phyloP scores from a whole-genome alignment of 2,797 vertebrate species.

The Tarsius wallacei region DNA sequence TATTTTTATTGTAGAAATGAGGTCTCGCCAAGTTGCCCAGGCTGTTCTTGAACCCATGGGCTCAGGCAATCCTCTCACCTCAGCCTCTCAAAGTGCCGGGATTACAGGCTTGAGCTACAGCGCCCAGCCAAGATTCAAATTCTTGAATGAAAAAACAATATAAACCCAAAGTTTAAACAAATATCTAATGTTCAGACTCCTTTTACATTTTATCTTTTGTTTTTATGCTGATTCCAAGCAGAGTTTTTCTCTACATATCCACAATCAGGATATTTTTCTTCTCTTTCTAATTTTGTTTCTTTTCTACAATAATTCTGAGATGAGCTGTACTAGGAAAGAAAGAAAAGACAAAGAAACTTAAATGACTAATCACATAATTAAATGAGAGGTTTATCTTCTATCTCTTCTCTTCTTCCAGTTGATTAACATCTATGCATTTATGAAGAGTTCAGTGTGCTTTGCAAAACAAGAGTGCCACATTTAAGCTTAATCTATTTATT shows the following conservation, averaged over 20 bases:
- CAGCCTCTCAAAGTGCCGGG: no score
- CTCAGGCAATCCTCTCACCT: no score
- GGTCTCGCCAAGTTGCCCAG: no score
- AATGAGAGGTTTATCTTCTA: conserved; percentile 50
- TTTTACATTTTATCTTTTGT: conserved; percentile 46
- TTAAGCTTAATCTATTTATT: conserved; percentile 7
- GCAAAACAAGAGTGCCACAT: neutral
- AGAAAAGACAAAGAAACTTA: conserved; percentile 67
- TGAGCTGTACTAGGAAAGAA: conserved; percentile 58
- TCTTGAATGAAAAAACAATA: neutral
- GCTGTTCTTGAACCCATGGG: no score
- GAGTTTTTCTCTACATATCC: neutral
- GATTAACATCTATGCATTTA: neutral
- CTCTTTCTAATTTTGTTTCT: conserved; percentile 56
- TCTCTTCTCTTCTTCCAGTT: neutral
- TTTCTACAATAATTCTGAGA: conserved; percentile 66
- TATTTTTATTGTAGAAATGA: no score
- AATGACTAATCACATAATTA: conserved; percentile 49
- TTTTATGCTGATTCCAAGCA: conserved; percentile 33
- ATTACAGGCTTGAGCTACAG: no score
- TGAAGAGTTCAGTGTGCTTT: conserved; percentile 9
- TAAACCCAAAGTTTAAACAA: conserved; percentile 28
- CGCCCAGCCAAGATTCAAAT: neutral
- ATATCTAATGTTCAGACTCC: neutral
- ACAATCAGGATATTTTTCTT: neutral